These are phyloP conservation scores for Mylabris sibirica DNA, from an alignment of 2,888 invertebrate species.

Conservation along the genomic window DNA sequence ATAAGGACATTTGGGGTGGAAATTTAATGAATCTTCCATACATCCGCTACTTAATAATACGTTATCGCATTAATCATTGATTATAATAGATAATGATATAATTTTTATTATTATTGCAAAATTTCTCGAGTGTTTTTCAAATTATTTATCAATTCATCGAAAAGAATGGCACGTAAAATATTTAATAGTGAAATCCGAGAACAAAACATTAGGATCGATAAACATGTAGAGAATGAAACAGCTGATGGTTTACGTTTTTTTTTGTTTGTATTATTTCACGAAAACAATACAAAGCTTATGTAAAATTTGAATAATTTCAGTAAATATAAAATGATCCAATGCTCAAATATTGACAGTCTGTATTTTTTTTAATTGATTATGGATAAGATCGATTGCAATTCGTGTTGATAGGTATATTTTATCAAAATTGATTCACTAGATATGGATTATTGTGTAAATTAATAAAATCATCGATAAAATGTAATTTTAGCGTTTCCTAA, in stretches of 20 bases:
- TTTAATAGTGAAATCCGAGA: not conserved
- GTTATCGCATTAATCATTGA: not conserved
- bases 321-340: not conserved
- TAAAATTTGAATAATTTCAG: not conserved
- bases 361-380: conserved; percentile 1
- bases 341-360: not conserved
- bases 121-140: not conserved
- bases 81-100: not conserved
- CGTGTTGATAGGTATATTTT: conserved; percentile 4
- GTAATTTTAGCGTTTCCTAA: not conserved
- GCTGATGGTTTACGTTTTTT: conserved; percentile 19
- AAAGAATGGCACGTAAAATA: not conserved
- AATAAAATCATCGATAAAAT: not conserved
- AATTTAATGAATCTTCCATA: no score
- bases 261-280: not conserved
- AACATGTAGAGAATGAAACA: conserved; percentile 30
- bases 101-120: not conserved
- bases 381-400: conserved; percentile 1
- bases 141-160: not conserved
- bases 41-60: no score
- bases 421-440: not conserved
- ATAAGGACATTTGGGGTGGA: no score
- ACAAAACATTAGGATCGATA: conserved; percentile 25
- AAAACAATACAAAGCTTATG: not conserved
- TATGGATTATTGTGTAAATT: not conserved